Evolutionary conservation across 2,113 vertebrate genomes (phyloP).

Genomic region (Oreochromis niloticus): DNA sequence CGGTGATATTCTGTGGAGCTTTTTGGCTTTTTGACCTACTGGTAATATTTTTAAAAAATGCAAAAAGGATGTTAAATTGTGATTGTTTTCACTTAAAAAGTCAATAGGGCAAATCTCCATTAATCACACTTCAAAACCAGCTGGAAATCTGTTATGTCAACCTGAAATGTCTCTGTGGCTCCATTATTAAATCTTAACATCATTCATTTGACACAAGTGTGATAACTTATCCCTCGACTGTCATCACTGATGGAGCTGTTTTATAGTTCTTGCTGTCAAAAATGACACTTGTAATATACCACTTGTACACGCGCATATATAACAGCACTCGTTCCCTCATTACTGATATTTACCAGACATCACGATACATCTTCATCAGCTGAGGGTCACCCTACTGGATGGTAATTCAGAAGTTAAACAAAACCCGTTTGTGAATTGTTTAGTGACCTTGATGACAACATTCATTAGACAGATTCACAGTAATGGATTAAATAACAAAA

Average conservation of each 20-base stretch:
- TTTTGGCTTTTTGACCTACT: not conserved
- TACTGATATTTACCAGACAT: constrained; percentile 20
- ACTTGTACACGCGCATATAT: not conserved
- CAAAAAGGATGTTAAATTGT: not conserved
- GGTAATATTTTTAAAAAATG: not conserved
- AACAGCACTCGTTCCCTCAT: constrained; percentile 5
- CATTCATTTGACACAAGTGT: not conserved
- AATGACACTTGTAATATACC: not conserved
- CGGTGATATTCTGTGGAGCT: fast-evolving
- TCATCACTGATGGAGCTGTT: not conserved
- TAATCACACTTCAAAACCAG: not conserved
- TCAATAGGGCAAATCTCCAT: not conserved
- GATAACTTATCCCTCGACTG: not conserved
- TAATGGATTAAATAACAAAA: constrained; percentile 21
- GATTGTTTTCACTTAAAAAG: not conserved
- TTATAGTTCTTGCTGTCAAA: not conserved
- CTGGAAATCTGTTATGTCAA: not conserved
- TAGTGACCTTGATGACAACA: constrained; percentile 38
- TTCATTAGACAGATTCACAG: constrained; percentile 25
- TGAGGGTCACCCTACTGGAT: constrained; percentile 36
- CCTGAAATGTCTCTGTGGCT: not conserved
- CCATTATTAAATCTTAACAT: not conserved
- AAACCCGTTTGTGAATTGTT: constrained; percentile 4
- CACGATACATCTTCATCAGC: constrained; percentile 39
- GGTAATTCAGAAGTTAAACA: constrained; percentile 31